Evolutionary conservation across 2,113 vertebrate genomes (phyloP), one percentile per base, ranked within the genome.

Genomic region (Megatriorchis doriae): DNA sequence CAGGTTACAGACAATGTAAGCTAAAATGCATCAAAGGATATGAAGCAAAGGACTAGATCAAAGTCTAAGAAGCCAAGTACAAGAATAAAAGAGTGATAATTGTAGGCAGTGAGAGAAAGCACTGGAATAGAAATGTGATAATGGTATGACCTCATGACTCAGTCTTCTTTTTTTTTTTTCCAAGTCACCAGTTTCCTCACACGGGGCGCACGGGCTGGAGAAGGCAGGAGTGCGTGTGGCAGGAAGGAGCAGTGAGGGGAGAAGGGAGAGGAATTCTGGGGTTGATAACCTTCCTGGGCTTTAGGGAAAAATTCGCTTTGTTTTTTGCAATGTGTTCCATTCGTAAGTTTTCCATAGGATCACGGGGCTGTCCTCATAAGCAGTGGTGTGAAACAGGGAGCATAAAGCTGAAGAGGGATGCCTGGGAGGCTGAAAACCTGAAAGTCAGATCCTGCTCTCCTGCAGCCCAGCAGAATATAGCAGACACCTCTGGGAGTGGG

Each of bases 1-100:
- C 96, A 93, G 94, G 82, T 98, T 97, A 95, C 97, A 97, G 90
- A 97, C 97, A 97, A 96, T 93, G 96, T 97, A 96, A 97, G 95
- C 94, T 87, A 93, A 97, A 97, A 96, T 91, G 96, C 97, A 97
- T 98, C 96, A 97, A 97, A 98, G 96, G 95, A 32, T 65, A 94
- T 56, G 58, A 96, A 96, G 96, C 93, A 94, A 96, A 94, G 93
- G 95, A 95, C 93, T 56, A 95, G 96, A 98, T 98, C 97, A 98
- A 98, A 97, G 97, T 94, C 95, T 92, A 52, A 96, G 92, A 95
- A 97, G 95, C 96, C 93, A 95, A 96, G 94, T 93, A 86, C 94
- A 94, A 93, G 95, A 97, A 97, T 92, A 95, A 97, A 95, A 77
- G 94, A 95, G 94, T 94, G 95, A 97, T 97, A 96, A 97, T 97